Conservation (phyloP, 2,113 vertebrate species). For the Oncorhynchus kisutch region DNA sequence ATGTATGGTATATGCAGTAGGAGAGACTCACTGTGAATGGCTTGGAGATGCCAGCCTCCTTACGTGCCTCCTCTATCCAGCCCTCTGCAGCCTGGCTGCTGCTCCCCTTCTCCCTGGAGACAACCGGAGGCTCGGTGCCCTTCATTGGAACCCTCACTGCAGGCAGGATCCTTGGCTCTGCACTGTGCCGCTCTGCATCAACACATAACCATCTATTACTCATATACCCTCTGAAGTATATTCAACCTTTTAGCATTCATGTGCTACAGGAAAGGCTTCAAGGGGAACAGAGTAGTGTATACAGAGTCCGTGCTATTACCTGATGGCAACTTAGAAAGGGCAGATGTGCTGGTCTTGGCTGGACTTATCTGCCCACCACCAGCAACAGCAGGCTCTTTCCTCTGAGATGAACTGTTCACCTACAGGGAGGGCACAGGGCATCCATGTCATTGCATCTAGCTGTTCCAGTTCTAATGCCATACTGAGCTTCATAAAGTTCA, state of each 20-base stretch:
- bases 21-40: constrained; percentile 67
- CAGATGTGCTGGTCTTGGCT: constrained; percentile 18
- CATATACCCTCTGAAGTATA: too few relatives aligned
- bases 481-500: too few relatives aligned
- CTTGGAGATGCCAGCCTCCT: constrained; percentile 76
- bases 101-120: constrained; percentile 54
- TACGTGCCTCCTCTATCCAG: constrained; percentile 73
- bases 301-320: constrained; percentile 35
- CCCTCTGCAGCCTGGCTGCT: constrained; percentile 70
- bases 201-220: not conserved
- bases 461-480: too few relatives aligned
- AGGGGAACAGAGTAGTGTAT: too few relatives aligned
- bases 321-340: constrained; percentile 45
- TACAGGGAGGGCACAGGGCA: constrained; percentile 18
- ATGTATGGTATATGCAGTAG: not conserved
- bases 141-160: constrained; percentile 60
- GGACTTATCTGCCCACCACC: constrained; percentile 24
- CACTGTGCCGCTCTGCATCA: constrained; percentile 60
- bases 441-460: too few relatives aligned
- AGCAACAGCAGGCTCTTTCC: constrained; percentile 14
- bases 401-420: constrained; percentile 39
- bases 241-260: too few relatives aligned
- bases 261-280: too few relatives aligned
- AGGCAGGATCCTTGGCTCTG: constrained; percentile 60
- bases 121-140: constrained; percentile 51